Evolutionary conservation across 1,140 invertebrate genomes (phyloP).

Genomic region (Steinernema feltiae): DNA sequence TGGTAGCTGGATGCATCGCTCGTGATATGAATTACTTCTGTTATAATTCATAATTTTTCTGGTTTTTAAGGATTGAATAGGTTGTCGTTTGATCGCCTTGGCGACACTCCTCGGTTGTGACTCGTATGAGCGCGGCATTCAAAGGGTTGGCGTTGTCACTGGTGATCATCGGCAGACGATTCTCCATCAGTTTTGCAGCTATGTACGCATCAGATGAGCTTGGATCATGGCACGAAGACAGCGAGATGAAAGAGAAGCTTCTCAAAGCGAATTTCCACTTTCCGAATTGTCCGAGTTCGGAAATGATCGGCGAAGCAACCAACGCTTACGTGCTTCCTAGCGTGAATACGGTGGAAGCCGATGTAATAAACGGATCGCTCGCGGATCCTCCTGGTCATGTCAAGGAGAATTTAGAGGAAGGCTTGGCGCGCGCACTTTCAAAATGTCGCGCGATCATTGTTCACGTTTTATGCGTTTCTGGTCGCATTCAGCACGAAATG

Average conservation of each 20-base stretch:
- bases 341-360: not conserved
- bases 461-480: not conserved
- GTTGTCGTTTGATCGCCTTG: conserved; percentile 26
- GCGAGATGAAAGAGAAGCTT: conserved; percentile 9
- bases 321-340: not conserved
- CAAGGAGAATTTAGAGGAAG: too few relatives aligned
- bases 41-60: not conserved
- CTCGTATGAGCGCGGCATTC: conserved; percentile 23
- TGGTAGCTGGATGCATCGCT: conserved; percentile 24
- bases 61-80: conserved; percentile 16
- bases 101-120: conserved; percentile 35
- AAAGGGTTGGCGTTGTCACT: conserved; percentile 26
- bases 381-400: not conserved
- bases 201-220: conserved; percentile 3
- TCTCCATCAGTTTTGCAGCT: conserved; percentile 29
- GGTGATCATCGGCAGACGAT: conserved; percentile 30
- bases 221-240: not conserved
- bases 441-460: not conserved
- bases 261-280: conserved; percentile 4
- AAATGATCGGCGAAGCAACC: not conserved
- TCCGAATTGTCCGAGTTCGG: conserved; percentile 16
- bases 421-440: too few relatives aligned
- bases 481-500: too few relatives aligned
- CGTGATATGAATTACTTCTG: conserved; percentile 35
- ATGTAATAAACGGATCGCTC: not conserved